Evolutionary conservation across 2,888 invertebrate genomes (phyloP).

Genomic region (Leistus spinibarbis): DNA sequence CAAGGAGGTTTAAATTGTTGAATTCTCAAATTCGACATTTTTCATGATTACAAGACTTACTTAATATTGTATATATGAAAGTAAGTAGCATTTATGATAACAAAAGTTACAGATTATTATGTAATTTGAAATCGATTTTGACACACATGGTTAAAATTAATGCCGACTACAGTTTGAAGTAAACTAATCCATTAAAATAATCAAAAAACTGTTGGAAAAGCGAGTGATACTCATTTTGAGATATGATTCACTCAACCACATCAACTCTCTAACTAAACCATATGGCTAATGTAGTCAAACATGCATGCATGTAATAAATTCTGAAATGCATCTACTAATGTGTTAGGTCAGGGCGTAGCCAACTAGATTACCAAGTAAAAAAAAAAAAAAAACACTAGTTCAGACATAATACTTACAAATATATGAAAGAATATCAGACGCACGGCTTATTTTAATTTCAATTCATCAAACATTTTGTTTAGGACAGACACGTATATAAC

Average conservation of each 20-base stretch:
- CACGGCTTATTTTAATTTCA: too few species aligned
- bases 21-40: too few species aligned
- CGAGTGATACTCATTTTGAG: background rate
- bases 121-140: background rate
- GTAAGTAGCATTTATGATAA: too few species aligned
- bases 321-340: conserved; percentile 18
- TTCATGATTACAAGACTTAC: too few species aligned
- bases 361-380: background rate
- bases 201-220: background rate
- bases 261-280: background rate
- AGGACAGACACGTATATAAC: too few species aligned
- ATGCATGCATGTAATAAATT: conserved; percentile 13
- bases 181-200: background rate
- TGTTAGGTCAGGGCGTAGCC: conserved; percentile 20
- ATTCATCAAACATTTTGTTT: too few species aligned
- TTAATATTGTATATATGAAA: too few species aligned
- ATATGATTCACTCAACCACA: background rate
- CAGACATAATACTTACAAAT: too few species aligned
- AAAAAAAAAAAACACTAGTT: background rate
- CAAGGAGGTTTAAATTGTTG: too few species aligned
- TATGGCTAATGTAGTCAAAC: conserved; percentile 22
- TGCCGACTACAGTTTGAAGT: background rate
- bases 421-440: too few species aligned
- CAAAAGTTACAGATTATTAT: too few species aligned
- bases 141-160: too few species aligned